These are phyloP conservation scores for Thymelicus acteon DNA, from an alignment of 2,888 invertebrate genomes.

Conservation along the genomic window DNA sequence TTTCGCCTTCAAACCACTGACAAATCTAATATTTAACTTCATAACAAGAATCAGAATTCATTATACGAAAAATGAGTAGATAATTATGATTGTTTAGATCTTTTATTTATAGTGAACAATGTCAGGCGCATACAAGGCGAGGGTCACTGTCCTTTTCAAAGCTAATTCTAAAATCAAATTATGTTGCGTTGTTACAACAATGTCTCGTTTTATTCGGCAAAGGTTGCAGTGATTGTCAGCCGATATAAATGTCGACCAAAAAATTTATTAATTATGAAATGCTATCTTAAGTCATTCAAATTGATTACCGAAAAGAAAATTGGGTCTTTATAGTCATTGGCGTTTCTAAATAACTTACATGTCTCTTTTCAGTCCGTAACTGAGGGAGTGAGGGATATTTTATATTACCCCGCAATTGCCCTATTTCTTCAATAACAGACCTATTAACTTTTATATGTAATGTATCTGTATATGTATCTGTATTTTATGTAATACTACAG, in stretches of 20 bases:
- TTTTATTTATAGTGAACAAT: conserved; percentile 1
- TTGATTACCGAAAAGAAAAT: no score
- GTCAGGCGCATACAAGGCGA: background rate
- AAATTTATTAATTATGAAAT: no score
- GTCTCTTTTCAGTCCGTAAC: background rate
- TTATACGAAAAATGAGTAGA: background rate
- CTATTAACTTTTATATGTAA: background rate
- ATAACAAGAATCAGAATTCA: background rate
- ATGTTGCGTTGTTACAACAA: background rate
- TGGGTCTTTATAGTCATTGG: no score
- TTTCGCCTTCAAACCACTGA: conserved; percentile 2
- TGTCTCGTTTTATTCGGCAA: background rate
- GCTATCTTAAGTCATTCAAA: no score
- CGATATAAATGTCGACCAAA: no score
- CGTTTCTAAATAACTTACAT: background rate
- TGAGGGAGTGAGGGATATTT: background rate
- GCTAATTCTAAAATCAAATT: conserved; percentile 4
- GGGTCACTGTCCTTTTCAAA: background rate
- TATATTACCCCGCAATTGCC: background rate
- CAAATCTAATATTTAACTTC: background rate
- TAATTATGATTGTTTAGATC: background rate
- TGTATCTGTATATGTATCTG: no score
- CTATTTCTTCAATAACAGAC: background rate
- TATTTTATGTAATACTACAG: no score
- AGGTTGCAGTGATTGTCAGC: background rate